Evolutionary conservation across 2,113 vertebrate species (phyloP), one percentile per base, ranked within the genome.

Genomic region (Deroptyus accipitrinus): DNA sequence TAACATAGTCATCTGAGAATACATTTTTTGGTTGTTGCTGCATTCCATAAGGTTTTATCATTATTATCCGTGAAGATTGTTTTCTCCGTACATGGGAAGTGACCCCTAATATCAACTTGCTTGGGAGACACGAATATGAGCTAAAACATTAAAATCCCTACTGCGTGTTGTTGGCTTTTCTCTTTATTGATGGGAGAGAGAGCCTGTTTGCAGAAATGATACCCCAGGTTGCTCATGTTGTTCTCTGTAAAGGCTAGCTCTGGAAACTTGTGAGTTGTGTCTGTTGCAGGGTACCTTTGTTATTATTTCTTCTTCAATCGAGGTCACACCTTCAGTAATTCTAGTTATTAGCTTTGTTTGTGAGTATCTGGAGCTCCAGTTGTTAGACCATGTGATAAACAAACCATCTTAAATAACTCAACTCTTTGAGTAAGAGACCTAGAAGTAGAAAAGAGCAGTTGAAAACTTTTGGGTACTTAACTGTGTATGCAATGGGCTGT

Each of bases 11-110:
- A 98, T 98, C 96, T 73, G 98, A 98, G 98, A 98, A 98, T 98
- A 98, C 98, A 98, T 98, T 98, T 98, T 98, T 98, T 97, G 94
- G 97, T 98, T 98, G 97, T 98, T 98, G 96, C 97, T 98, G 97
- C 98, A 98, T 98, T 98, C 98, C 98, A 97, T 98, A 98, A 98
- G 96, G 97, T 98, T 98, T 98, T 98, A 98, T 98, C 98, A 98
- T 98, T 98, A 98, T 98, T 98, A 97, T 98, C 97, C 97, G 85
- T 88, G 97, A 98, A 98, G 97, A 98, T 97, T 98, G 97, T 97
- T 98, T 98, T 98, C 97, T 97, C 97, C 59, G 82, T 98, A 98
- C 98, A 97, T 98, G 98, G 98, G 97, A 98, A 98, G 98, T 98
- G 97, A 98, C 96, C 96, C 95, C 89, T 97, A 91, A 94, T 96